Base-by-base conservation (phyloP, 1,140 invertebrate genomes). In the Dendrolimus punctatus region DNA sequence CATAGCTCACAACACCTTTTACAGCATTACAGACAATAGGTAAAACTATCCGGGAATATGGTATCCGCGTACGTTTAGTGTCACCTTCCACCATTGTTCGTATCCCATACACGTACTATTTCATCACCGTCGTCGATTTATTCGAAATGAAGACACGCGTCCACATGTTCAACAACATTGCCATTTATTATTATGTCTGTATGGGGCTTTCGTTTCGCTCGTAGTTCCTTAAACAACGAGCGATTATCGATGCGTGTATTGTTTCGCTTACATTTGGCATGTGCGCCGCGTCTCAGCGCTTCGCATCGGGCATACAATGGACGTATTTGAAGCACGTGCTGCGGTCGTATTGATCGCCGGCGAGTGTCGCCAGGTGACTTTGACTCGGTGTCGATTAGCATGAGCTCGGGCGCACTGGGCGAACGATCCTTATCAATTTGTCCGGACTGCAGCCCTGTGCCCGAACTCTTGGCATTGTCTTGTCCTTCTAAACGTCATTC, bases 251-350 rank as follows among this genome's bases (percentile, higher is more conserved):
- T 78, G 77, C 71, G 64, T 45, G 68, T 66, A 76, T 81, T 80
- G 79, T 77, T 73, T 68, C 52, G 68, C 68, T 23, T 58, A 66
- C 64, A 62, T 70, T 84, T 75, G 67, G 69, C 79, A 84, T 84
- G 77, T 79, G 71, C 66, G 66, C 63, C 74, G 64, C 74, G 76
- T 83, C 64, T 45, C 64, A 52, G 53, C 58, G 55, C 62, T 61
- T 66, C 71, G 68, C 74, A 73, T 74, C 76, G 68, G 55, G 76
- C 73, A 80, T 77, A 82, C 77, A 82, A 82, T 82, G 67, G 76
- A 57, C 66, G 66, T 66, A 64, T 57, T 58, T 64, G 59, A 60
- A 73, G 76, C 79, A 81, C 79, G 81, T 78, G 81, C 81, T 80
- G 68, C 71, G 70, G 67, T 54, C 55, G 64, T 64, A 76, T 79